Percentiles rank a stretch among this genome's conserved stretches.
phyloP scores from a whole-genome alignment of 2,797 vertebrate genomes.

The Cynodonichthys magdalenae region DNA sequence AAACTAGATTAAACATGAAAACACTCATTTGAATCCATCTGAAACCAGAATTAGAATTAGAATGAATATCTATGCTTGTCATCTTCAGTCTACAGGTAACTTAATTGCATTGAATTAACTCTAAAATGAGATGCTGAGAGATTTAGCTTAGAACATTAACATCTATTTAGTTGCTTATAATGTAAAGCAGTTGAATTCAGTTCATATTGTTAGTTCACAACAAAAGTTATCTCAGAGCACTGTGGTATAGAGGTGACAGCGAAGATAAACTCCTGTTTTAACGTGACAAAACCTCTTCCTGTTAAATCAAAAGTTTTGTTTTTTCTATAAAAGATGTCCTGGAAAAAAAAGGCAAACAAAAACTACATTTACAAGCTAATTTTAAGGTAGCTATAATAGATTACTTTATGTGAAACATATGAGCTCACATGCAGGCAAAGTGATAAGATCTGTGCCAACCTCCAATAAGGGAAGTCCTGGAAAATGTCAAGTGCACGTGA shows the following conservation, averaged over 20 bases:
- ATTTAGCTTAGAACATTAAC: neutral
- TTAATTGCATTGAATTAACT: constrained; percentile 66
- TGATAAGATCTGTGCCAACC: constrained; percentile 14
- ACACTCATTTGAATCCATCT: no score
- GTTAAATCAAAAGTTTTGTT: no score
- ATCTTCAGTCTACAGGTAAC: constrained; percentile 33
- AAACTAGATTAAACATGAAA: no score
- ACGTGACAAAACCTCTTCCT: no score
- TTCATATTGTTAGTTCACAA: no score
- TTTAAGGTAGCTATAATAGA: neutral
- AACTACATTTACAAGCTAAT: neutral
- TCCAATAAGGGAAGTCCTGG: constrained; percentile 44
- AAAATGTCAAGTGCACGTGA: constrained; percentile 26
- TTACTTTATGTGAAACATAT: constrained; percentile 9
- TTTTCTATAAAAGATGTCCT: no score
- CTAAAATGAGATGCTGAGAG: constrained; percentile 7
- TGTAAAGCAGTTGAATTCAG: no score
- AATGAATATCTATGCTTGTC: neutral
- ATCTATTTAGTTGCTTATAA: neutral
- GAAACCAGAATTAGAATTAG: no score
- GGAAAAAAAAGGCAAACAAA: neutral
- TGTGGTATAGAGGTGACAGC: no score
- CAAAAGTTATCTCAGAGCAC: no score
- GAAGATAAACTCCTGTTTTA: no score
- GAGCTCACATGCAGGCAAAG: constrained; percentile 22